Evolutionary conservation across 2,888 invertebrate species (phyloP).

Genomic region (Camptogramma bilineatum): DNA sequence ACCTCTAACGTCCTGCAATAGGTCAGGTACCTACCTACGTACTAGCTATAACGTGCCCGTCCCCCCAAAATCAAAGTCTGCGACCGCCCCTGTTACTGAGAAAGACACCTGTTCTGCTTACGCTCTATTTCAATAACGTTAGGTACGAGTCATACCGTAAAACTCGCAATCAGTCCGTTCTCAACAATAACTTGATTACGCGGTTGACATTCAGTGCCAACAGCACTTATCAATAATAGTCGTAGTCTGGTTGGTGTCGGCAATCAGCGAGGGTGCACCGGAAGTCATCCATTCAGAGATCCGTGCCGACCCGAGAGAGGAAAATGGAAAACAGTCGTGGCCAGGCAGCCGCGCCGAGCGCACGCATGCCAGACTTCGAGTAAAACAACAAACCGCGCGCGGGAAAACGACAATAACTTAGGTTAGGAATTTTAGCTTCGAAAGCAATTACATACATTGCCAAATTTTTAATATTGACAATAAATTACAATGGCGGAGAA

Average conservation of each 20-base stretch:
- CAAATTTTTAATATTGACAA: conserved; percentile 49
- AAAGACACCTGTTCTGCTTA: conserved; percentile 13
- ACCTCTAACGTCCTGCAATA: too few species aligned
- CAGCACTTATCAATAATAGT: conserved; percentile 13
- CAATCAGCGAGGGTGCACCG: conserved; percentile 59
- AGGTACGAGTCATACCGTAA: too few species aligned
- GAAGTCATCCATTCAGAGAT: conserved; percentile 62
- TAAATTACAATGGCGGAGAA: conserved; percentile 70
- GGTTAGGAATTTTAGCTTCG: conserved; percentile 48
- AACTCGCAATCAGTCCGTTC: conserved; percentile 21
- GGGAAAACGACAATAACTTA: conserved; percentile 64
- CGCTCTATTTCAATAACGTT: conserved; percentile 1
- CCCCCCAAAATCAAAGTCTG: too few species aligned
- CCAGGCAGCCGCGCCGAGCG: conserved; percentile 65
- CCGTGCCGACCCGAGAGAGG: conserved; percentile 51
- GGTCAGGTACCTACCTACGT: too few species aligned
- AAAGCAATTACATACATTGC: conserved; percentile 55
- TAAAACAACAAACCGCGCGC: conserved; percentile 51
- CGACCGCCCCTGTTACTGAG: too few species aligned
- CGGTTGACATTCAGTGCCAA: conserved; percentile 39
- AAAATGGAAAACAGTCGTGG: conserved; percentile 71
- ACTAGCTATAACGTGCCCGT: too few species aligned
- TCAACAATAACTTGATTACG: conserved; percentile 38
- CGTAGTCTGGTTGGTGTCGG: conserved; percentile 22
- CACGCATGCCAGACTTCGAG: conserved; percentile 51